phyloP scores from a whole-genome alignment of 2,797 vertebrate species.

The Poecilia gillii region DNA sequence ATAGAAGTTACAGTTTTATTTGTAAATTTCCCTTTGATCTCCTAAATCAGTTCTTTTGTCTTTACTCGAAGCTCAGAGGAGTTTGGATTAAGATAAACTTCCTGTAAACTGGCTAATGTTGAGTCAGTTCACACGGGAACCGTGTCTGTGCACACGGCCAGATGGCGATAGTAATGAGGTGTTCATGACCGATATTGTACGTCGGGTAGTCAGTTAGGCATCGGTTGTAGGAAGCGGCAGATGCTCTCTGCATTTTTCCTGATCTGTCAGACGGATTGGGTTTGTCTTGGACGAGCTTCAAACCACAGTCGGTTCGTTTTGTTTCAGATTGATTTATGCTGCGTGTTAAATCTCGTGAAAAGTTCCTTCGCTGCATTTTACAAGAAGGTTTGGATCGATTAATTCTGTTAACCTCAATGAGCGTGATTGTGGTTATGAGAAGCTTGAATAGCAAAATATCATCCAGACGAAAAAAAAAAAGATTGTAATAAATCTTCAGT shows the following conservation, averaged over 20 bases:
- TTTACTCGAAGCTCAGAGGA: conserved; percentile 48
- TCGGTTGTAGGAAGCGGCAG: conserved; percentile 42
- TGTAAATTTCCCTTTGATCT: background rate
- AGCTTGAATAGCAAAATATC: background rate
- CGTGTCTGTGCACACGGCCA: conserved; percentile 25
- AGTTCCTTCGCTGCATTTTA: background rate
- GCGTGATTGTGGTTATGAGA: background rate
- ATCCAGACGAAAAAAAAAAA: background rate
- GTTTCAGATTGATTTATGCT: background rate
- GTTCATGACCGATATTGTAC: conserved; percentile 53
- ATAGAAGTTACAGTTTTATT: background rate
- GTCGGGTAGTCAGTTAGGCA: conserved; percentile 52
- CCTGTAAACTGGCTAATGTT: conserved; percentile 50
- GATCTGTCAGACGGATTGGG: conserved; percentile 48
- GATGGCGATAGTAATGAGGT: conserved; percentile 50
- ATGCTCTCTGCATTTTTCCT: conserved; percentile 28
- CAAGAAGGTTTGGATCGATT: background rate
- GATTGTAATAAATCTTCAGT: background rate
- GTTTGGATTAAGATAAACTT: conserved; percentile 53
- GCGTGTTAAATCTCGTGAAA: background rate
- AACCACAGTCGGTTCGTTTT: conserved; percentile 6
- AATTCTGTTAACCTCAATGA: background rate
- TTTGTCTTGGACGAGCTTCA: conserved; percentile 36
- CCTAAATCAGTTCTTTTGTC: conserved; percentile 48
- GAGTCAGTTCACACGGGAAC: conserved; percentile 34